Evolutionary conservation across 2,113 vertebrate genomes (phyloP).

Genomic region (Pogona vitticeps): DNA sequence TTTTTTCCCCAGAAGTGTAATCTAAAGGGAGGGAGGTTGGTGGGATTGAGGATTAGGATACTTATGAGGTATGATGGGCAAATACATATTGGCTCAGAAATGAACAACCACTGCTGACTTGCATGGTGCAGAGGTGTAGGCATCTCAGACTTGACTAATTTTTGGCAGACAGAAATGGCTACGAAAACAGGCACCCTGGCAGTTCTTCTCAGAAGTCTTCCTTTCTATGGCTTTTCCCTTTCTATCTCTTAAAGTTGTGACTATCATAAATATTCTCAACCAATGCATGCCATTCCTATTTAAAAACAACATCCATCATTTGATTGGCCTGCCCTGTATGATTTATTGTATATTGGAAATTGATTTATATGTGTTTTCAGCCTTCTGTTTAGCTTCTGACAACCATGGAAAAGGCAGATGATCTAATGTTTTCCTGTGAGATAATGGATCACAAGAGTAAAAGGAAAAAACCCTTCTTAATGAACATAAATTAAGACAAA

Average conservation of each 20-base stretch:
- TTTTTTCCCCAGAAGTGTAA: no score
- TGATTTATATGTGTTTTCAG: constrained; percentile 5
- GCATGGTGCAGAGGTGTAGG: background rate
- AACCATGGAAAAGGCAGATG: constrained; percentile 3
- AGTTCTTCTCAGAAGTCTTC: background rate
- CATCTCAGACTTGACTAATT: background rate
- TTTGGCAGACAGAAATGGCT: background rate
- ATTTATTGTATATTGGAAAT: constrained; percentile 27
- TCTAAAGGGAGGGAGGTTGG: background rate
- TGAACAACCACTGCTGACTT: background rate
- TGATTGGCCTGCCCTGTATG: constrained; percentile 11
- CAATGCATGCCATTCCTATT: background rate
- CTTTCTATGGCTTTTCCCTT: background rate
- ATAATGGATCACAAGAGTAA: constrained; percentile 18
- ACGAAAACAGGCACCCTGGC: background rate
- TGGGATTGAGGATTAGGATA: background rate
- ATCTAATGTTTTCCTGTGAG: constrained; percentile 29
- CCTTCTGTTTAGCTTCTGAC: constrained; percentile 28
- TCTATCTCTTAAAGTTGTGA: background rate
- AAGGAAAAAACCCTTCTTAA: background rate
- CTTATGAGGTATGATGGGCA: background rate
- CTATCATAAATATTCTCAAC: background rate
- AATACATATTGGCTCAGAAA: background rate
- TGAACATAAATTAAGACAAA: constrained; percentile 42
- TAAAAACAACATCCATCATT: constrained; percentile 5